Conservation (phyloP, 2,888 invertebrate species). For the Gasteruption jaculator region DNA sequence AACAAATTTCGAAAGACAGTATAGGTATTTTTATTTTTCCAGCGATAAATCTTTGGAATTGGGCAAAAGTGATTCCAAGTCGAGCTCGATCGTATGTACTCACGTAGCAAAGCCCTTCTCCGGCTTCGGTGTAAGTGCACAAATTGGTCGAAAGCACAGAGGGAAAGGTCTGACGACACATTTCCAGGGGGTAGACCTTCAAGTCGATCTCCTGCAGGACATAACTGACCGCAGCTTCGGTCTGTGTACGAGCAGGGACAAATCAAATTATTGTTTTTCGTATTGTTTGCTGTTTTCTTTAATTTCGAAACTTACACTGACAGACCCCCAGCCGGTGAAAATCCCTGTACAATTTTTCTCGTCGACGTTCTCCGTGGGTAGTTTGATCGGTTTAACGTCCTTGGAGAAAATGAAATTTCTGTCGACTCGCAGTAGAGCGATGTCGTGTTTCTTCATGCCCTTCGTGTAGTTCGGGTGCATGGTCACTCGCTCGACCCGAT, state of each 20-base stretch:
- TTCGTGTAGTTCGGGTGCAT: conserved; percentile 21
- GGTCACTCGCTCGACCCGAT: conserved; percentile 4
- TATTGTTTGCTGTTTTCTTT: too few species aligned
- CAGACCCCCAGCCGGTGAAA: conserved; percentile 55
- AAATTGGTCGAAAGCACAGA: conserved; percentile 48
- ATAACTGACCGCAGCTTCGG: too few species aligned
- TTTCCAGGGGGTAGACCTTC: conserved; percentile 53
- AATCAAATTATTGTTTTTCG: too few species aligned
- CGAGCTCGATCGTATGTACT: conserved; percentile 27
- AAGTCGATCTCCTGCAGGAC: conserved; percentile 56
- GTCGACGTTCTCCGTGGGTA: conserved; percentile 45
- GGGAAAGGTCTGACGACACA: conserved; percentile 42
- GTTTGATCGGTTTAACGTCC: conserved; percentile 46
- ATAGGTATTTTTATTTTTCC: conserved; percentile 1
- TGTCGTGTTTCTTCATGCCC: conserved; percentile 18
- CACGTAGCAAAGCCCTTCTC: conserved; percentile 57
- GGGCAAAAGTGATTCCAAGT: not conserved
- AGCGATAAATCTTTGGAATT: not conserved
- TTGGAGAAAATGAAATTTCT: conserved; percentile 23
- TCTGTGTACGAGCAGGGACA: too few species aligned
- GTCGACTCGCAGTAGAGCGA: conserved; percentile 21
- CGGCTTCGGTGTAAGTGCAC: conserved; percentile 55
- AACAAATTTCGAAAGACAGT: conserved; percentile 6
- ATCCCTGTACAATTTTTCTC: conserved; percentile 43
- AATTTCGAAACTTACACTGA: conserved; percentile 45